Evolutionary conservation across 2,888 invertebrate genomes (phyloP).

Genomic region (Reticulitermes lucifugus): DNA sequence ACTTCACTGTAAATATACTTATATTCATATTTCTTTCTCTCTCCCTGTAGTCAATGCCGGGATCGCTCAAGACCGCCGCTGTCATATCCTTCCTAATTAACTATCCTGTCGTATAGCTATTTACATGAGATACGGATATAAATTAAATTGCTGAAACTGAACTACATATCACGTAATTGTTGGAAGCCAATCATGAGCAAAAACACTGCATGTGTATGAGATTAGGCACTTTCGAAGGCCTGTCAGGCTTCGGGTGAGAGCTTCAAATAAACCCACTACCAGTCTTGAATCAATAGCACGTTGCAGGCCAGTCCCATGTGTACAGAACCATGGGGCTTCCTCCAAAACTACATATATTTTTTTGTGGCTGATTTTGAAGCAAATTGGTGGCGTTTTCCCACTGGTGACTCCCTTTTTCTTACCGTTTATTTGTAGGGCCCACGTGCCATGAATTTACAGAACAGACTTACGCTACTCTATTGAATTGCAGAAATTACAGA

Average conservation of each 20-base stretch:
- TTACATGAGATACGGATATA: no score
- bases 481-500: no score
- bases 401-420: neutral
- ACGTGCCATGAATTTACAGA: slow-evolving; percentile 2
- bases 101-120: no score
- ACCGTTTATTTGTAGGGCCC: neutral
- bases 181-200: no score
- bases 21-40: no score
- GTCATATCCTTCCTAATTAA: no score
- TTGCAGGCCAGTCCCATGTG: neutral
- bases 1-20: no score
- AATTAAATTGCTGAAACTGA: no score
- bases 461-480: neutral
- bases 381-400: neutral
- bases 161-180: no score
- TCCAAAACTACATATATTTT: neutral
- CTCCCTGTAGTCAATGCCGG: no score
- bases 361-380: neutral
- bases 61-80: no score
- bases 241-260: neutral
- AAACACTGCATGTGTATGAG: neutral
- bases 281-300: slow-evolving; percentile 29
- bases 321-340: neutral
- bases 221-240: neutral
- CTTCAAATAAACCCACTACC: slow-evolving; percentile 13